Base-by-base conservation (phyloP, 2,113 vertebrate species). In the Cervus canadensis region DNA sequence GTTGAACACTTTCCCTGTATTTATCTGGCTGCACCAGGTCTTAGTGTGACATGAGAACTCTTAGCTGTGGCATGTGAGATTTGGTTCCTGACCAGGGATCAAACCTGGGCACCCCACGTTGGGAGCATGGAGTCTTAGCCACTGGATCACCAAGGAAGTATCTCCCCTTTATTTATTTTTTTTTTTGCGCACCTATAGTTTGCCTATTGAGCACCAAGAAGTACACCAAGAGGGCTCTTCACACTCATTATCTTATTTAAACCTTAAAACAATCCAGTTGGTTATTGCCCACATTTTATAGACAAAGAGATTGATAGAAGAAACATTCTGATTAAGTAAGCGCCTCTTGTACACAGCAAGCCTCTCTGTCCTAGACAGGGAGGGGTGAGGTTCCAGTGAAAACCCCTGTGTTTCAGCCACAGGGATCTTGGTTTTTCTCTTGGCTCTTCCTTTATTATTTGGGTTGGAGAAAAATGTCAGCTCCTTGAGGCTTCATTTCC, bases 391-490 rank as follows among this genome's bases (percentile, higher is more conserved):
- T 60, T 79, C 13, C 2, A 0, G n/a, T 36, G n/a, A 33, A 57
- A 21, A 33, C 33, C 28, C 30, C 1, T 23, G 36, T 2, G 28
- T 71, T 43, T 17, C 50, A 12, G 48, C 78, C 79, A 23, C 79
- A 36, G 0, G 0, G 40, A 6, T 2, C 15, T 9, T 1, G 11
- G 60, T 26, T 28, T 36, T 62, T 26, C 52, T 12, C 56, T 7
- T 43, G 30, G 6, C 25, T 60, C 36, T 15, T 23, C 64, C 7
- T 19, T 33, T 50, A 7, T 21, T 82, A 2, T 52, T 21, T 16
- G 4, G 25, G 11, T n/a, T 45, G 62, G 48, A 74, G 89, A 60
- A 85, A 71, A 23, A n/a, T 2, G 2, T 33, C 2, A 67, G 10
- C 12, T 19, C 23, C 28, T 36, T 3, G 40, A 79, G 16, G 23